phyloP scores from a whole-genome alignment of 2,113 vertebrate species.

The Corvus cornix region DNA sequence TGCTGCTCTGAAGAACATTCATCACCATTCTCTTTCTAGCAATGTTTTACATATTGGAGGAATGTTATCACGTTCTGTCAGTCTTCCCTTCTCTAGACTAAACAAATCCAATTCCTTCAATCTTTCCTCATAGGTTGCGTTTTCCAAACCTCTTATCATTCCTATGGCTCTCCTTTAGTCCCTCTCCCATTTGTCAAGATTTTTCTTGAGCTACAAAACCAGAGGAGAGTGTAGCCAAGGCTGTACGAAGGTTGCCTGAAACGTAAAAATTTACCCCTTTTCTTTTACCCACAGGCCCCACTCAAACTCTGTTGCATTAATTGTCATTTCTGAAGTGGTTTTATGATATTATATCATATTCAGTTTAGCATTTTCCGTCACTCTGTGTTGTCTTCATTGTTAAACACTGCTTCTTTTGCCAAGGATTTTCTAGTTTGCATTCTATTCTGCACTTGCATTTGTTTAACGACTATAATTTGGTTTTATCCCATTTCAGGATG shows the following conservation, averaged over 20 bases:
- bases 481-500: background rate
- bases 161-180: conserved; percentile 45
- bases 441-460: background rate
- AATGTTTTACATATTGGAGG: conserved; percentile 38
- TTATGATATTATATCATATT: background rate
- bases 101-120: conserved; percentile 66
- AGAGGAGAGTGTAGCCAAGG: background rate
- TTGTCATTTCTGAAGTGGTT: background rate
- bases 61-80: conserved; percentile 57
- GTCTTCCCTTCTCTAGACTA: conserved; percentile 59
- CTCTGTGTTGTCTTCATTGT: background rate
- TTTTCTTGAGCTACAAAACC: conserved; percentile 15
- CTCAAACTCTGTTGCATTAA: background rate
- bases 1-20: conserved; percentile 28
- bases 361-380: background rate
- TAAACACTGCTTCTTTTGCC: background rate
- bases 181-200: conserved; percentile 47
- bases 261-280: background rate
- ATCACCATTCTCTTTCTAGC: conserved; percentile 57
- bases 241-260: background rate
- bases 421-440: background rate
- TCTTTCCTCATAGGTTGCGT: conserved; percentile 40
- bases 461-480: background rate
- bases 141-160: conserved; percentile 68
- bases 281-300: background rate